A percentile compares a stretch with the other conserved stretches of the same genome.
Evolutionary conservation across 2,888 invertebrate species (phyloP).

Genomic region (Cecidostiba fungosa): DNA sequence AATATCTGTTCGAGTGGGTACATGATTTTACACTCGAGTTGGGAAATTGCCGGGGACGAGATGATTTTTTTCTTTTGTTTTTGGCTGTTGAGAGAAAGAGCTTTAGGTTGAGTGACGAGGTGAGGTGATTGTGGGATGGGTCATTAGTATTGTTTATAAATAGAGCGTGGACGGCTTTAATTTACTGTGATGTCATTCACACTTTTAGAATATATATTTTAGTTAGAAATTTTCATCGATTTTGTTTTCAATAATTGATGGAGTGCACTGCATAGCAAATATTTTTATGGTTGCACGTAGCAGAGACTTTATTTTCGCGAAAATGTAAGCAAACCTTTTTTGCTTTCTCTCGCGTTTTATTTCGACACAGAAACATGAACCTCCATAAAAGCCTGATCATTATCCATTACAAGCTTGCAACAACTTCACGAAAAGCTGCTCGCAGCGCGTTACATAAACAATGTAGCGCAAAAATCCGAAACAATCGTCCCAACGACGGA

Average conservation of each 20-base stretch:
- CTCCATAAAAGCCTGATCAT: not conserved
- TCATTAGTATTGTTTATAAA: slow-evolving; percentile 5
- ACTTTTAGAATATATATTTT: no score
- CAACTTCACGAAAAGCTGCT: not conserved
- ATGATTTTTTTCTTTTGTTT: not conserved
- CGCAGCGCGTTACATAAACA: not conserved
- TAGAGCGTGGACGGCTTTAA: not conserved
- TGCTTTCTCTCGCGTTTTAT: no score
- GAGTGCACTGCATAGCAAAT: no score
- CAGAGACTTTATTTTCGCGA: no score
- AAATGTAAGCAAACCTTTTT: no score
- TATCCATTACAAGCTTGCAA: not conserved
- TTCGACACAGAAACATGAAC: not conserved
- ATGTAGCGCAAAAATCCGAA: not conserved
- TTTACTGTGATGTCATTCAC: no score
- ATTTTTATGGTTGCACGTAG: no score
- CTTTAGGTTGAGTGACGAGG: not conserved
- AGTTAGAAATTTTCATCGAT: no score
- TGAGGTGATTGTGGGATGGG: not conserved
- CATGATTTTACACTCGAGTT: slow-evolving; percentile 22
- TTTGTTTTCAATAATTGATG: no score
- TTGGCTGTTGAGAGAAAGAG: not conserved
- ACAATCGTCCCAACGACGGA: not conserved
- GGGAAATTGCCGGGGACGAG: not conserved
- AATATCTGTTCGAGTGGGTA: slow-evolving; percentile 19